Evolutionary conservation across 2,113 vertebrate genomes (phyloP).

Genomic region (Gopherus evgoodei): DNA sequence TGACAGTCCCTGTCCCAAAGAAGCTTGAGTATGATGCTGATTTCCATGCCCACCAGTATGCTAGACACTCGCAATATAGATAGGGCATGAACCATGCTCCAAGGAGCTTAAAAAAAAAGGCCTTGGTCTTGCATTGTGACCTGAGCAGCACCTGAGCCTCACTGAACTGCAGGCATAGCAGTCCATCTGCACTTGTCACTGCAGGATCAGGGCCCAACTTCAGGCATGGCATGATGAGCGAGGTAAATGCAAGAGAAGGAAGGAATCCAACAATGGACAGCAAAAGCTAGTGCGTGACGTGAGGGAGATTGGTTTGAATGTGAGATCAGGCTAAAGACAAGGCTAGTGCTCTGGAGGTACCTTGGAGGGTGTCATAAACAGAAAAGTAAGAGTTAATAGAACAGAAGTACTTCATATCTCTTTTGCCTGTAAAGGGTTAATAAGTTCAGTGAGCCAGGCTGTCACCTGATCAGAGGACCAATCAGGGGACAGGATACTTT

Average conservation of each 20-base stretch:
- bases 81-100: background rate
- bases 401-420: no score
- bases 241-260: background rate
- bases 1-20: background rate
- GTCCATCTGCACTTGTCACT: rapidly evolving
- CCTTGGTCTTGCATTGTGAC: background rate
- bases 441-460: no score
- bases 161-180: background rate
- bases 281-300: background rate
- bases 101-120: background rate
- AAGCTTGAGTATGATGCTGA: no score
- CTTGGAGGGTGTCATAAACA: background rate
- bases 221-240: background rate
- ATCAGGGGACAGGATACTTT: no score
- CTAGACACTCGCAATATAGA: background rate
- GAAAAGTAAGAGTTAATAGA: no score
- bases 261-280: background rate
- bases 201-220: background rate
- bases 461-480: no score
- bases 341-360: background rate
- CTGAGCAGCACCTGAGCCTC: background rate
- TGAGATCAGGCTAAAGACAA: no score
- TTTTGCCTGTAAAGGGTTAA: no score
- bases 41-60: background rate
- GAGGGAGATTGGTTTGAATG: background rate